Conservation (phyloP, 2,888 invertebrate species). For the Hypomecis atomaria region DNA sequence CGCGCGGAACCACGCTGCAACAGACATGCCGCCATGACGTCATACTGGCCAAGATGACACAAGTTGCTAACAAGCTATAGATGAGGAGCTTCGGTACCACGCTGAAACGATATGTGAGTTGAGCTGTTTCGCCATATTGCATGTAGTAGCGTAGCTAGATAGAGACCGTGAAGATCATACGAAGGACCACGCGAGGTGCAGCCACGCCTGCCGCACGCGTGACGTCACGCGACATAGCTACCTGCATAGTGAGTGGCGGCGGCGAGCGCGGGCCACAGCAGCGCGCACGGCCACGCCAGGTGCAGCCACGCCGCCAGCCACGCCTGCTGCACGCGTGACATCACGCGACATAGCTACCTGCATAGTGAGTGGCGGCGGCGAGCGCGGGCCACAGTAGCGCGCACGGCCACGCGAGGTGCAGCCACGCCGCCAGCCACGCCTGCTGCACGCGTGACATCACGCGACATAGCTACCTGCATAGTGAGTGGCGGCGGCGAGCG, state of each 20-base stretch:
- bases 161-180: neutral
- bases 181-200: neutral
- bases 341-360: conserved; percentile 48
- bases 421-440: conserved; percentile 61
- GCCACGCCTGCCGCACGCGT: neutral
- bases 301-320: conserved; percentile 66
- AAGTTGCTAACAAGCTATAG: too few relatives aligned
- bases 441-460: neutral
- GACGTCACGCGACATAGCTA: conserved; percentile 36
- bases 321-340: conserved; percentile 10
- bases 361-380: conserved; percentile 61
- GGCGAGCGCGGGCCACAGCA: conserved; percentile 69
- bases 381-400: conserved; percentile 70
- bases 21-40: conserved; percentile 21
- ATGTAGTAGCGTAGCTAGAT: neutral
- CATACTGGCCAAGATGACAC: too few relatives aligned
- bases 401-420: conserved; percentile 65
- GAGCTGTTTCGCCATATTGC: too few relatives aligned
- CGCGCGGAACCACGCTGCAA: conserved; percentile 68
- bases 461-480: conserved; percentile 52
- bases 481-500: conserved; percentile 62
- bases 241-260: conserved; percentile 63
- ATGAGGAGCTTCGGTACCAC: too few relatives aligned
- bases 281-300: conserved; percentile 63
- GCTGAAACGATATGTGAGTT: too few relatives aligned